phyloP scores from a whole-genome alignment of 2,113 vertebrate species.

The Aplodontia rufa region DNA sequence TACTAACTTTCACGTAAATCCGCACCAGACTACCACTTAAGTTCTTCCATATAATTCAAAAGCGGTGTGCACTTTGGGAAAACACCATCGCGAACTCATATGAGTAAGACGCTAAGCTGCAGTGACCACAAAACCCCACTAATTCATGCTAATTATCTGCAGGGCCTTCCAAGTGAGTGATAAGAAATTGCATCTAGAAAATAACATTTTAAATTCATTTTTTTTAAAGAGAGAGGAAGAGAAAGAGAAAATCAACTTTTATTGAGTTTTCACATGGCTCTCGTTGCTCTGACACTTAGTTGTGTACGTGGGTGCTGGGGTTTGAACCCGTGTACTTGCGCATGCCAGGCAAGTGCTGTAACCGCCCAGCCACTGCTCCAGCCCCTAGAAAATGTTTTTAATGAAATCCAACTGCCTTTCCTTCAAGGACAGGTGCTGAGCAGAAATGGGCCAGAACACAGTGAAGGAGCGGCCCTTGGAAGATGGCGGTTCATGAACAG shows the following conservation, averaged over 20 bases:
- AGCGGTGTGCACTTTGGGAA: slow-evolving; percentile 37
- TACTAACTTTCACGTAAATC: slow-evolving; percentile 69
- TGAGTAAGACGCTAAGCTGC: slow-evolving; percentile 35
- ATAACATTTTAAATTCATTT: no score
- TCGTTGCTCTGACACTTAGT: no score
- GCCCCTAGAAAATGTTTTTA: slow-evolving; percentile 47
- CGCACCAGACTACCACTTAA: slow-evolving; percentile 66
- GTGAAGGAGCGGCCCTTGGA: slow-evolving; percentile 43
- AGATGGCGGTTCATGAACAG: slow-evolving; percentile 53
- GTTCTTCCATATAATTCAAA: slow-evolving; percentile 57
- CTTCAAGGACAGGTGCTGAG: slow-evolving; percentile 11
- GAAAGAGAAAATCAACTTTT: no score
- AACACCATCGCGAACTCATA: neutral
- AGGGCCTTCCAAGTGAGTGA: slow-evolving; percentile 52
- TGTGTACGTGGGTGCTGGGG: no score
- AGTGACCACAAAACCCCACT: slow-evolving; percentile 70
- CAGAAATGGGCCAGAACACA: neutral
- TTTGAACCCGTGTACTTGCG: no score
- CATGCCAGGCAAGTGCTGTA: no score
- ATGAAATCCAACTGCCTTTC: slow-evolving; percentile 42
- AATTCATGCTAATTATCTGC: slow-evolving; percentile 59
- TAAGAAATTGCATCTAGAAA: slow-evolving; percentile 53
- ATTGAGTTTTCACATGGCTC: no score
- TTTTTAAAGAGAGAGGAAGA: no score
- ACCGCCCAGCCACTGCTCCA: no score